Evolutionary conservation across 1,140 invertebrate species (phyloP), one percentile per base, ranked within the genome.

Genomic region (Drosophila hydei): DNA sequence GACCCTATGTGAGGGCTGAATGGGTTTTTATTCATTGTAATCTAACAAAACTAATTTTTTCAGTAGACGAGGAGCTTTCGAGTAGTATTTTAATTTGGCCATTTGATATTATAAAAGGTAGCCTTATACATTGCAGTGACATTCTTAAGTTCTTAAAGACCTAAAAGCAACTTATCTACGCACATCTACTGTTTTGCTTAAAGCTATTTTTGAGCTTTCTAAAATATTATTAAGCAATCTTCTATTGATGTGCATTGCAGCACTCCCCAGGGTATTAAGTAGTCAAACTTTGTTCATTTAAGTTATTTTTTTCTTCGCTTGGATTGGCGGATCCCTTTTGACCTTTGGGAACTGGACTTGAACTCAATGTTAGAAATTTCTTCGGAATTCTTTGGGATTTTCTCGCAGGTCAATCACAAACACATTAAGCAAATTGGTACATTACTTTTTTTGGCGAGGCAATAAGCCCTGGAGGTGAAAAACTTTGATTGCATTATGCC

Each of bases 341-440:
- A 52, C 62, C 54, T 72, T 45, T 59, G 52, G 52, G 47, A 43
- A 38, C 30, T 30, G 54, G 16, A 50, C 47, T 21, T 25, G 19
- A 59, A 65, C n/a, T 52, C 27, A 12, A 51, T 59, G 47, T 51
- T 45, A 4, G 38, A 52, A 18, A 59, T 65, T 67, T 56, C 23
- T 25, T 16, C n/a, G 58, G 21, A 19, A 14, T 54, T 23, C 12
- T n/a, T 61, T 61, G 27, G 25, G 23, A 43, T 18, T 54, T 63
- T 38, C 72, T 61, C 65, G 59, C 68, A 63, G 78, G 75, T 85
- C 81, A 85, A 85, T 87, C 77, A 77, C 77, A 77, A 75, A 51
- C 65, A 80, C 80, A 85, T 85, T 85, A 85, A 54, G 74, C 69
- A 85, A 85, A 85, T 85, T 80, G 80, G 61, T 85, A 87, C 75